Conservation (phyloP, 2,888 invertebrate genomes). For the Cheilosia variabilis region DNA sequence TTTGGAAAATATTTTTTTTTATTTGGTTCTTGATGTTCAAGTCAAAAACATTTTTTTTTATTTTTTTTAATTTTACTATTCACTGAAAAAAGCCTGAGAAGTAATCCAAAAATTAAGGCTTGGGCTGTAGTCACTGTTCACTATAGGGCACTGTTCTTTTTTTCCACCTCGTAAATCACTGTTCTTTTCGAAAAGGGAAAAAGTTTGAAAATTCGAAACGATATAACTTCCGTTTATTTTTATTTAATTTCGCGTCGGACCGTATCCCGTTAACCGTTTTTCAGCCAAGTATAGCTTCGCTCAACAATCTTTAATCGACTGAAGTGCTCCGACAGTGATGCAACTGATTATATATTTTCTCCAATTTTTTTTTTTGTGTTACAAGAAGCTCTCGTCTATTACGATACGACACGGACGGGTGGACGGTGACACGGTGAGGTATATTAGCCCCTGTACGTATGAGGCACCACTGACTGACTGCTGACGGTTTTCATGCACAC, state of each 20-base stretch:
- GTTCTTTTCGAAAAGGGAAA: not conserved
- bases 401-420: conserved; percentile 76
- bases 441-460: conserved; percentile 62
- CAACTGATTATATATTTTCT: conserved; percentile 84
- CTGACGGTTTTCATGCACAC: conserved; percentile 39
- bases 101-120: conserved; percentile 57
- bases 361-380: conserved; percentile 56
- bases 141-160: conserved; percentile 22
- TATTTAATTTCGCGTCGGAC: conserved; percentile 12
- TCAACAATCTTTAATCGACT: conserved; percentile 83
- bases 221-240: conserved; percentile 27
- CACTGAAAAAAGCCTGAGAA: conserved; percentile 45
- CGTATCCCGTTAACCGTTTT: conserved; percentile 61
- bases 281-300: conserved; percentile 77
- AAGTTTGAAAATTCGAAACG: conserved; percentile 14
- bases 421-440: conserved; percentile 78
- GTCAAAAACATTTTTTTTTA: conserved; percentile 62
- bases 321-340: conserved; percentile 84
- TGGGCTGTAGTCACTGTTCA: conserved; percentile 40
- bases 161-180: not conserved
- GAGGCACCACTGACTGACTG: conserved; percentile 63
- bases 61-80: conserved; percentile 39
- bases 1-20: conserved; percentile 31
- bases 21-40: conserved; percentile 28
- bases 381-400: conserved; percentile 68